phyloP scores from a whole-genome alignment of 2,888 invertebrate species.

The Diplolepis rosae region DNA sequence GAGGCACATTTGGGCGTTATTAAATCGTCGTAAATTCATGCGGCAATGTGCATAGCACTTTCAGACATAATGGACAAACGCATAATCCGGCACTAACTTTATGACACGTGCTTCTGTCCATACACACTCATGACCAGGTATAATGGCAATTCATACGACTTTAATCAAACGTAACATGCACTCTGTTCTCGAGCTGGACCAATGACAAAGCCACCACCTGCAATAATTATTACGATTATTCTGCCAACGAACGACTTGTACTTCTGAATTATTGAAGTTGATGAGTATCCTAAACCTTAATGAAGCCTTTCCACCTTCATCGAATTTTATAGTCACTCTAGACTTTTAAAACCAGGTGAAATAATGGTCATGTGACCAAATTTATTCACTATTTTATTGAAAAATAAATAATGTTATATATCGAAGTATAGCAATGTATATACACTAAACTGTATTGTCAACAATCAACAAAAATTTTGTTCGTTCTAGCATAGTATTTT shows the following conservation, averaged over 20 bases:
- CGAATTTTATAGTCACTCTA: no score
- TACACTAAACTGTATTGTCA: no score
- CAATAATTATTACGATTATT: slow-evolving; percentile 15
- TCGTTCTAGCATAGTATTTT: no score
- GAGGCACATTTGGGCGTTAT: slow-evolving; percentile 51
- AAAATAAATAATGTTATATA: no score
- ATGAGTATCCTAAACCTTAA: background rate
- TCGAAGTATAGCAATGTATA: no score
- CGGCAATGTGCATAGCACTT: slow-evolving; percentile 45
- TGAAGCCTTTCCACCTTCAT: background rate
- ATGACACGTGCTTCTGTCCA: slow-evolving; percentile 21
- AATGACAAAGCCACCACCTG: background rate
- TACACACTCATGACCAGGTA: background rate
- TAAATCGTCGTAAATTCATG: slow-evolving; percentile 60
- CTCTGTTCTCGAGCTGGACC: background rate
- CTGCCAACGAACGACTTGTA: slow-evolving; percentile 11
- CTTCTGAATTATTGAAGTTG: background rate
- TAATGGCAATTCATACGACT: slow-evolving; percentile 12
- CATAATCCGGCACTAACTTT: slow-evolving; percentile 37
- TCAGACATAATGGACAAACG: slow-evolving; percentile 40
- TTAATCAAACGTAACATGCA: slow-evolving; percentile 10
- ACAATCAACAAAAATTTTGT: no score
- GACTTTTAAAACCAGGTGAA: no score
- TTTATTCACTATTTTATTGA: no score
- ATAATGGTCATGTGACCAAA: no score